Percentiles rank a stretch among this genome's conserved stretches.
Conservation (phyloP, 2,888 invertebrate genomes). For the Saturnia japonica region DNA sequence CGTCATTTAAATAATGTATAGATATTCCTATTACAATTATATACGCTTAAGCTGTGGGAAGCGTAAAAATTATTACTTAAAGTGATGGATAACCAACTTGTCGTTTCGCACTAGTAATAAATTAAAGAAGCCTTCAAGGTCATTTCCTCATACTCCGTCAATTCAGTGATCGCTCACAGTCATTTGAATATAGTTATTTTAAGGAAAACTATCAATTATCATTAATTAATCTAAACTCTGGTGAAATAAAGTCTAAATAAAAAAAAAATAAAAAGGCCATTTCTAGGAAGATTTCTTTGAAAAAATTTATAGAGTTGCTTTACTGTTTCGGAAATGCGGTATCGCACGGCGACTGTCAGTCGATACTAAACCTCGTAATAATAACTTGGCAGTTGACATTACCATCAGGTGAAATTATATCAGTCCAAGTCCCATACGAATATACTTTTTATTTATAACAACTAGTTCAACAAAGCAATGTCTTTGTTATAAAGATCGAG, state of each 20-base stretch:
- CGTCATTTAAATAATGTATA: conserved; percentile 12
- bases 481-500: conserved; percentile 25
- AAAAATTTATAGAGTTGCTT: too few relatives aligned
- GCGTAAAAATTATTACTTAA: conserved; percentile 8
- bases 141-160: not conserved
- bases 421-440: not conserved
- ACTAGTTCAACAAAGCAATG: not conserved
- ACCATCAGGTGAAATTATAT: not conserved
- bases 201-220: not conserved
- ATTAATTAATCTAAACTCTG: too few relatives aligned
- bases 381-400: not conserved
- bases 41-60: conserved; percentile 5
- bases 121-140: conserved; percentile 1
- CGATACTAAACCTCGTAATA: not conserved
- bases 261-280: too few relatives aligned
- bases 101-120: conserved; percentile 11
- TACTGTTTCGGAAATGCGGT: not conserved
- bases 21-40: conserved; percentile 11
- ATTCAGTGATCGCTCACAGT: conserved; percentile 2
- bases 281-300: too few relatives aligned
- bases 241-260: too few relatives aligned
- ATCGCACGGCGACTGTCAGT: not conserved
- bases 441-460: not conserved
- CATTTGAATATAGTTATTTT: not conserved
- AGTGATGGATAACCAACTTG: conserved; percentile 3